Conservation (phyloP, 2,797 vertebrate species). For the Danio jaintianensis region DNA sequence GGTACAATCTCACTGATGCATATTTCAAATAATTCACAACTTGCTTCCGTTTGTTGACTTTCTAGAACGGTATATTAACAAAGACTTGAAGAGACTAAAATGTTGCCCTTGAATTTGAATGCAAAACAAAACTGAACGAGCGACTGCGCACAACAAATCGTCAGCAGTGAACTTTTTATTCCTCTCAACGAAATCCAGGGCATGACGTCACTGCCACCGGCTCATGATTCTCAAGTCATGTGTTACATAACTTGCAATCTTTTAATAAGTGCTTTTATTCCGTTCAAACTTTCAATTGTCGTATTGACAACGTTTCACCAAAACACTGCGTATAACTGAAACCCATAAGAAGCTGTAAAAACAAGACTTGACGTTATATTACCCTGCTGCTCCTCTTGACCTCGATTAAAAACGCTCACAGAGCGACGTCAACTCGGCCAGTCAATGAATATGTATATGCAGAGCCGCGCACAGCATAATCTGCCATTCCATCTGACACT, state of each 20-base stretch:
- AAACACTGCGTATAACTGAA: background rate
- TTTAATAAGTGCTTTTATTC: slow-evolving; percentile 44
- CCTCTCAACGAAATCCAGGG: slow-evolving; percentile 52
- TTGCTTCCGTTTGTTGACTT: background rate
- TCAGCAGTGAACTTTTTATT: slow-evolving; percentile 47
- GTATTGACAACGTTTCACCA: background rate
- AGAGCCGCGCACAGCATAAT: background rate
- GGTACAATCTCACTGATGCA: background rate
- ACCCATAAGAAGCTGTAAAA: background rate
- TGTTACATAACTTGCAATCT: slow-evolving; percentile 58
- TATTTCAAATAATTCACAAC: background rate
- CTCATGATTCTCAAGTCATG: slow-evolving; percentile 60
- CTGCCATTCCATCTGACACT: background rate
- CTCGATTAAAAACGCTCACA: slow-evolving; percentile 23
- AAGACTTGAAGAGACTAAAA: no score
- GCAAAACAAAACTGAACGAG: background rate
- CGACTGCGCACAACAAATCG: background rate
- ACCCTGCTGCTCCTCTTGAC: slow-evolving; percentile 11
- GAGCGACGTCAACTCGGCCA: slow-evolving; percentile 31
- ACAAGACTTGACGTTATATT: background rate
- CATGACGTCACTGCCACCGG: slow-evolving; percentile 65
- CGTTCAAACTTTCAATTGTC: background rate
- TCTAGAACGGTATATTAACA: background rate
- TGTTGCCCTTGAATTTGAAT: background rate
- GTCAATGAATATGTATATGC: slow-evolving; percentile 34